These are phyloP conservation scores for Esox lucius DNA, from an alignment of 2,797 vertebrate species.

Conservation along the genomic window DNA sequence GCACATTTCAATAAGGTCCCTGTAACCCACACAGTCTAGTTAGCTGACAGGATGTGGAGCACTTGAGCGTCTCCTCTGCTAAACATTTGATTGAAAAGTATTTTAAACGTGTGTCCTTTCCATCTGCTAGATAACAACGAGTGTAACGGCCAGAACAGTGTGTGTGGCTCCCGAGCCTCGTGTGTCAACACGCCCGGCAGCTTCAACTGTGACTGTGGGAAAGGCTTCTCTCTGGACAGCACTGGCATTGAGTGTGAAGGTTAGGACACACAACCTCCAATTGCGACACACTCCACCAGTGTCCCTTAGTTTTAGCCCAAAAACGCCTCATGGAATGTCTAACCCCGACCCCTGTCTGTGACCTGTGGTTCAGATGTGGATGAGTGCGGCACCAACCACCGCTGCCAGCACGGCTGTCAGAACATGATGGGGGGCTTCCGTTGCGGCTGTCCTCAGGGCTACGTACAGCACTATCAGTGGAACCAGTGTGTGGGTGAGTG, in stretches of 20 bases:
- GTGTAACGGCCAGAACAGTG: conserved; percentile 70
- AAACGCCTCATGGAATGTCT: not conserved
- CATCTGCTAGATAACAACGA: conserved; percentile 84
- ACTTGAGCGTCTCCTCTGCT: no score
- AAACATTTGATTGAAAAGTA: no score
- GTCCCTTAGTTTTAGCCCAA: not conserved
- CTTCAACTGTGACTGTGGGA: conserved; percentile 88
- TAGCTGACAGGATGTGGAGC: no score
- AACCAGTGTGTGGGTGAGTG: conserved; percentile 86
- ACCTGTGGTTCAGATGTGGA: conserved; percentile 74
- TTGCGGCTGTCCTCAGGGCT: conserved; percentile 83
- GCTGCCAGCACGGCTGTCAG: conserved; percentile 82
- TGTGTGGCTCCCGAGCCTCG: conserved; percentile 73
- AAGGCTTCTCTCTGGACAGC: conserved; percentile 86
- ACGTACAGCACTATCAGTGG: conserved; percentile 85
- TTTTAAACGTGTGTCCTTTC: no score
- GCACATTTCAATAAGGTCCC: not conserved
- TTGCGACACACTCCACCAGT: not conserved
- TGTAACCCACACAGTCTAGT: not conserved
- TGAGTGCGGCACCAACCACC: conserved; percentile 79
- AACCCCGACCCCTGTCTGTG: not conserved
- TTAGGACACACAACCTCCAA: conserved; percentile 46
- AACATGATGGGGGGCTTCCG: conserved; percentile 82
- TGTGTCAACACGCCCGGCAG: conserved; percentile 81
- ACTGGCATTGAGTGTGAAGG: conserved; percentile 87